Evolutionary conservation across 2,797 vertebrate species (phyloP).

Genomic region (Lagodon rhomboides): DNA sequence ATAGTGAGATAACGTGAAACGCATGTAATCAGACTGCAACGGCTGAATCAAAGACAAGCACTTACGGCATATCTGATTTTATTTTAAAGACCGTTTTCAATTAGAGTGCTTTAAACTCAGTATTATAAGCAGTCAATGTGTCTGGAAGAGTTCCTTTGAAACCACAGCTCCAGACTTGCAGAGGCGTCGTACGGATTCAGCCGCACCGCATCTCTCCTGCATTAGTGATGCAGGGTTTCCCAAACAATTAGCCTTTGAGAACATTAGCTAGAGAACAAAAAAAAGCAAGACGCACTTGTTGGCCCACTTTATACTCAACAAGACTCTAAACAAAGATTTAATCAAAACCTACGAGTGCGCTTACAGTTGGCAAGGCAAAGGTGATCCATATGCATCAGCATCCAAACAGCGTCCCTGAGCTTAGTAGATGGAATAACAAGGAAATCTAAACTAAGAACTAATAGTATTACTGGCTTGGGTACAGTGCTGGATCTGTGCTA

Average conservation of each 20-base stretch:
- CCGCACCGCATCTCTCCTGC: neutral
- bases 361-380: slow-evolving; percentile 40
- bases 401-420: slow-evolving; percentile 36
- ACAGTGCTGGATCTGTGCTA: slow-evolving; percentile 74
- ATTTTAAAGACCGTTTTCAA: slow-evolving; percentile 46
- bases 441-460: slow-evolving; percentile 65
- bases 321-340: slow-evolving; percentile 33
- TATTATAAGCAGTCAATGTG: slow-evolving; percentile 24
- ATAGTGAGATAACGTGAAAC: slow-evolving; percentile 1
- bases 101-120: slow-evolving; percentile 35
- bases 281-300: slow-evolving; percentile 7
- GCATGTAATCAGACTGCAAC: slow-evolving; percentile 25
- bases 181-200: slow-evolving; percentile 6
- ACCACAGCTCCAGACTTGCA: slow-evolving; percentile 13
- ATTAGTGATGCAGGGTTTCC: slow-evolving; percentile 46
- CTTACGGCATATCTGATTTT: slow-evolving; percentile 54
- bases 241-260: slow-evolving; percentile 49
- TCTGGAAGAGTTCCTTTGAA: slow-evolving; percentile 27
- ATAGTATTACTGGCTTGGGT: slow-evolving; percentile 64
- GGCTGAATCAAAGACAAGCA: slow-evolving; percentile 30
- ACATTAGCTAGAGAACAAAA: slow-evolving; percentile 20
- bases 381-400: slow-evolving; percentile 46
- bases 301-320: slow-evolving; percentile 6
- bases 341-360: slow-evolving; percentile 40
- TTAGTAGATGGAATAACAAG: slow-evolving; percentile 54